Conservation (phyloP, 1,140 invertebrate genomes). For the Zaprionus kolodkinae region DNA sequence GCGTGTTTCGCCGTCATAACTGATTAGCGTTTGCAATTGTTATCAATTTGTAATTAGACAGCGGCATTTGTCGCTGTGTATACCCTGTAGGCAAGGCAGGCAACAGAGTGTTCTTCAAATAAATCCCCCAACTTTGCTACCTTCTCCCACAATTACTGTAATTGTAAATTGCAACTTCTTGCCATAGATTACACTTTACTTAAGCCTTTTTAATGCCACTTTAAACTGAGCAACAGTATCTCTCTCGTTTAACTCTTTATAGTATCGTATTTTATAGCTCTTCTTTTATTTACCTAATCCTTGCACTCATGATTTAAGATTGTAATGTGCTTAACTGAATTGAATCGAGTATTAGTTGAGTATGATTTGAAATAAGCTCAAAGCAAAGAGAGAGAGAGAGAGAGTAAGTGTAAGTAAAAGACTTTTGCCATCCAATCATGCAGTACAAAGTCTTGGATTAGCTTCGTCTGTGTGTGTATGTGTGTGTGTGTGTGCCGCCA, state of each 20-base stretch:
- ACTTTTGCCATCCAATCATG: conserved; percentile 5
- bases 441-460: conserved; percentile 5
- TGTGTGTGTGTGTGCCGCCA: neutral
- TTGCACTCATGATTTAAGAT: neutral
- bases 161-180: no score
- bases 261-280: neutral
- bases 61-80: conserved; percentile 1
- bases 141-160: neutral
- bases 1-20: conserved; percentile 45
- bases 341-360: neutral
- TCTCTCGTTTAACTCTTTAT: neutral
- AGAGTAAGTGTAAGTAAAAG: neutral
- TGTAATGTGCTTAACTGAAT: neutral
- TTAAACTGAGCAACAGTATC: neutral
- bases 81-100: conserved; percentile 38
- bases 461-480: neutral
- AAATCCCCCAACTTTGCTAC: no score
- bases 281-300: neutral
- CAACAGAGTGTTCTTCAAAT: conserved; percentile 20
- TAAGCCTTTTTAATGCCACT: neutral
- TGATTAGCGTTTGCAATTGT: conserved; percentile 74
- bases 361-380: neutral
- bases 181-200: no score
- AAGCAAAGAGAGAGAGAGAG: neutral
- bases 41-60: conserved; percentile 77